Evolutionary conservation across 2,888 invertebrate species (phyloP).

Genomic region (Apocheima hispidaria): DNA sequence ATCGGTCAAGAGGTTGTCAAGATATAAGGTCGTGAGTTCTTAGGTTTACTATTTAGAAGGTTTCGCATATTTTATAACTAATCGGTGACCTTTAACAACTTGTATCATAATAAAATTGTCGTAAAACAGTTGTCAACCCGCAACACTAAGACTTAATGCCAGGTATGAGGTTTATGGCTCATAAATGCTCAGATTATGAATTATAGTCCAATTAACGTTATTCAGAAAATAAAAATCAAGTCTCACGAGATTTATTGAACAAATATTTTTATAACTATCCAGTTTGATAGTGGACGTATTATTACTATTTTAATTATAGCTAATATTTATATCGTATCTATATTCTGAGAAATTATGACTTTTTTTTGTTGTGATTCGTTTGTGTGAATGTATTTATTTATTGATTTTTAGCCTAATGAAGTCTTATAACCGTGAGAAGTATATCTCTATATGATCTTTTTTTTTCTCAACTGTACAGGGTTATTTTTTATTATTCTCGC

Average conservation of each 20-base stretch:
- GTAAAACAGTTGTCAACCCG: constrained; percentile 48
- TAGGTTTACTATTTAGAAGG: too few relatives aligned
- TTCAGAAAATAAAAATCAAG: constrained; percentile 41
- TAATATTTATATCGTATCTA: constrained; percentile 28
- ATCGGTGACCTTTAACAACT: constrained; percentile 42
- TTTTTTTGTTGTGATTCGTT: constrained; percentile 14
- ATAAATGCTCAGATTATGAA: constrained; percentile 47
- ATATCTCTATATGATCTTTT: too few relatives aligned
- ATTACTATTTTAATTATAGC: constrained; percentile 38
- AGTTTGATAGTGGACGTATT: constrained; percentile 36
- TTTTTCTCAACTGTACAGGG: too few relatives aligned
- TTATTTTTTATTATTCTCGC: too few relatives aligned
- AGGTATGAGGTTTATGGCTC: constrained; percentile 45
- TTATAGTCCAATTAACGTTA: constrained; percentile 46
- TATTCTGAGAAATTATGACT: constrained; percentile 24
- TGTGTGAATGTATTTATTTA: constrained; percentile 6
- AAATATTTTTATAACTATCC: constrained; percentile 45
- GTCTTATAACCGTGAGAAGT: not conserved
- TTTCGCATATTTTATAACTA: constrained; percentile 24
- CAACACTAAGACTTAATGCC: constrained; percentile 41
- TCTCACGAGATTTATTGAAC: constrained; percentile 44
- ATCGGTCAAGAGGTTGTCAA: too few relatives aligned
- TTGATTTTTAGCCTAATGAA: constrained; percentile 1
- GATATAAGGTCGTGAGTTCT: too few relatives aligned
- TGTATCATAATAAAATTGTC: constrained; percentile 45